Evolutionary conservation across 2,888 invertebrate species (phyloP), one percentile per base, ranked within the genome.

Genomic region (Byasa hedistus): DNA sequence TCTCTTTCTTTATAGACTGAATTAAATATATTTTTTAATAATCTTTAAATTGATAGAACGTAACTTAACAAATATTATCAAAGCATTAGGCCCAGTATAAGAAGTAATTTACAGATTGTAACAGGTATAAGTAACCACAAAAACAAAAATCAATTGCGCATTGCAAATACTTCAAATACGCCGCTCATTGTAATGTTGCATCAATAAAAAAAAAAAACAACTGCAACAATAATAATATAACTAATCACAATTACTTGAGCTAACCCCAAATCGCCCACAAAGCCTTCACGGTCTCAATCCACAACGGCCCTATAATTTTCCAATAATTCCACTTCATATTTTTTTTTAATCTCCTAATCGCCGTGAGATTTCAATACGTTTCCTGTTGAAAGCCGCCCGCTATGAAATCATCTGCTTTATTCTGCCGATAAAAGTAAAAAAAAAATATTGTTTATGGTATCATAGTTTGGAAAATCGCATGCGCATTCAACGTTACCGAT

Each of bases 351-450:
- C 79, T 73, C 66, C 68, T 85, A 86, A 90, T 89, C 88, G 81
- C 74, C 87, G 90, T 90, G 90, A 79, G 90, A 91, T 84, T 84
- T 85, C 85, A 85, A 89, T 86, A 81, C 76, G 76, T 78, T 88
- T 87, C 87, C 87, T 86, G 84, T 82, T 79, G 82, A 82, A 86
- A 78, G 76, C 77, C 78, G 80, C 75, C 82, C 82, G 82, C 82
- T 79, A 80, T 73, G 70, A 81, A 84, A 85, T 84, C 82, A 83
- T 83, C 82, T 81, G 81, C 77, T 72, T 76, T 81, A 81, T 79
- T 75, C 69, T 71, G 69, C 67, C 64, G 70, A 76, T 76, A 82
- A 82, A 82, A 81, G 83, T 81, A 75, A 71, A 76, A 80, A 80
- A 83, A 83, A 48, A 39, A 39, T 7, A 48, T 79, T 86, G 83